Percentiles rank a stretch among this genome's conserved stretches.
These are phyloP conservation scores for Acanthopagrus latus DNA, from an alignment of 2,797 vertebrate species.

Conservation along the genomic window DNA sequence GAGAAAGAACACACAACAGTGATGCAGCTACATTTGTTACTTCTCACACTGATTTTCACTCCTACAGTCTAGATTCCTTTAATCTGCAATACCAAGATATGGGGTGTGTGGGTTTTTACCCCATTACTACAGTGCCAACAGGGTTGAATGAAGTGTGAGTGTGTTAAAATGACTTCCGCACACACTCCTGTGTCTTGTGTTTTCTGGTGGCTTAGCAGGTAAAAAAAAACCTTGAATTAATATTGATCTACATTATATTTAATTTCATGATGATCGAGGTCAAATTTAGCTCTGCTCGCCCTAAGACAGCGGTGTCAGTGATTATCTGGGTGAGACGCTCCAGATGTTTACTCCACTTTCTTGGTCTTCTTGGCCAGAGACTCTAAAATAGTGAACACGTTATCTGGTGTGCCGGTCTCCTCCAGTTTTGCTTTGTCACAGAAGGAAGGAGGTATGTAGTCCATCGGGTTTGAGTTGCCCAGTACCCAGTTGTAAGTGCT, in stretches of 20 bases:
- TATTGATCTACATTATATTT: neutral
- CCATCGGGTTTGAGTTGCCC: constrained; percentile 56
- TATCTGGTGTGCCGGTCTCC: constrained; percentile 37
- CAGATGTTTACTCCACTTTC: constrained; percentile 24
- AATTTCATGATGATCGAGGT: neutral
- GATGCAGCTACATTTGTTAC: neutral
- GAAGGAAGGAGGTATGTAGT: constrained; percentile 56
- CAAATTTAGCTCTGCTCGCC: neutral
- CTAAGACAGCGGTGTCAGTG: neutral
- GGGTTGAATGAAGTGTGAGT: neutral
- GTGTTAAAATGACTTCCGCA: neutral
- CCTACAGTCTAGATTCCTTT: neutral
- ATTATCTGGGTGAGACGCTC: neutral
- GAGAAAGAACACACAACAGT: neutral
- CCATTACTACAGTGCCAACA: neutral
- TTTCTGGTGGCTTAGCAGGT: neutral
- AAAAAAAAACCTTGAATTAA: neutral
- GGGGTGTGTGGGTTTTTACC: neutral
- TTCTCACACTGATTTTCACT: neutral
- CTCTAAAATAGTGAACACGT: constrained; percentile 58
- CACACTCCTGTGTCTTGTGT: neutral
- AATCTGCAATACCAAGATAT: neutral
- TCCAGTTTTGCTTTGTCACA: constrained; percentile 54
- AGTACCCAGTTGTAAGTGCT: constrained; percentile 74
- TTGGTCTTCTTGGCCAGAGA: constrained; percentile 50